A percentile compares a stretch with the other conserved stretches of the same genome.
Evolutionary conservation across 2,797 vertebrate species (phyloP).

Genomic region (Sebastiscus tertius): DNA sequence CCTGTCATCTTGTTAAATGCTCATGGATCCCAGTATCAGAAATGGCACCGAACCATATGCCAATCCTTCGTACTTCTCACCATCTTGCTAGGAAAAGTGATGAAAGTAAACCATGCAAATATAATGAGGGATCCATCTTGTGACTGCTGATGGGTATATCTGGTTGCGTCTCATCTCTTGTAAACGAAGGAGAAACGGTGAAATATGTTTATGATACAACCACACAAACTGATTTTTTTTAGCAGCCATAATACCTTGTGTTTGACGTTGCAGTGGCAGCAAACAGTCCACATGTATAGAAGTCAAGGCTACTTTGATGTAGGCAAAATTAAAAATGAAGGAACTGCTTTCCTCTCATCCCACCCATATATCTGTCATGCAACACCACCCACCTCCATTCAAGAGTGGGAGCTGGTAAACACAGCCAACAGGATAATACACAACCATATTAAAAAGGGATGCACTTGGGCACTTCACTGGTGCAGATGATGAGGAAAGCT

Average conservation of each 20-base stretch:
- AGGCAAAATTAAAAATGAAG: constrained; percentile 30
- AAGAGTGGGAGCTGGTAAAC: constrained; percentile 64
- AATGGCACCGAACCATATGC: constrained; percentile 54
- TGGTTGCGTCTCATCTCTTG: constrained; percentile 36
- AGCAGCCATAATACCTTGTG: constrained; percentile 83
- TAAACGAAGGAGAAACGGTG: constrained; percentile 30
- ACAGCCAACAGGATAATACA: constrained; percentile 27
- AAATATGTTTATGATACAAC: background rate
- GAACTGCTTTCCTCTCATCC: constrained; percentile 42
- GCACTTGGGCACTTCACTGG: constrained; percentile 11
- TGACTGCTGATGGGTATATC: constrained; percentile 47
- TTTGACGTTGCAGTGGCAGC: constrained; percentile 98
- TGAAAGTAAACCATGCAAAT: constrained; percentile 59
- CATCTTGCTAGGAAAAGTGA: constrained; percentile 36
- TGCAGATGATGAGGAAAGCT: background rate
- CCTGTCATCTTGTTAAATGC: background rate
- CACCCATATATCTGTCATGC: constrained; percentile 33
- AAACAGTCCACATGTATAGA: constrained; percentile 96
- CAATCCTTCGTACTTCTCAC: constrained; percentile 33
- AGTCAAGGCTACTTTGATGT: background rate
- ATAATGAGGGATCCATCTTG: constrained; percentile 73
- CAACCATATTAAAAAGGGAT: constrained; percentile 19
- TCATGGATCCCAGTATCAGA: constrained; percentile 32
- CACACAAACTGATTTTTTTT: too few relatives aligned
- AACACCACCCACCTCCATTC: constrained; percentile 38